A percentile compares a stretch with the other conserved stretches of the same genome.
These are phyloP conservation scores for Aphelenchoides fujianensis DNA, from an alignment of 1,140 invertebrate genomes.

Conservation along the genomic window DNA sequence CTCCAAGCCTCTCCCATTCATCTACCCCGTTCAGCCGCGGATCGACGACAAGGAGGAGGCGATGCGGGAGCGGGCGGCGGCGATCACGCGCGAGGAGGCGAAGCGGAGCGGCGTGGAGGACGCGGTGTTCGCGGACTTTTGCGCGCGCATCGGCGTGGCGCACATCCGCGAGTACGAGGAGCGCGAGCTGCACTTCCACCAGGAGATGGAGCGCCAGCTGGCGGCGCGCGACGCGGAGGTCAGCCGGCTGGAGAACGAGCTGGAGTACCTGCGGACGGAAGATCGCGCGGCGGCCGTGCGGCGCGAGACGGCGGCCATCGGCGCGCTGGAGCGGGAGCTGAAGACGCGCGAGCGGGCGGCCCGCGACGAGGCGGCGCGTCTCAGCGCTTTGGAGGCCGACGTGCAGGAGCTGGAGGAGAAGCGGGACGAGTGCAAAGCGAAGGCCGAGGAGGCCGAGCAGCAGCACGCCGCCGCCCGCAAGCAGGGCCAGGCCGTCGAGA, in stretches of 20 bases:
- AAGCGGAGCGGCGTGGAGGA: constrained; percentile 96
- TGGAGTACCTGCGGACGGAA: constrained; percentile 32
- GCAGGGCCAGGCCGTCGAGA: constrained; percentile 79
- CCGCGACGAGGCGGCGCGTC: background rate
- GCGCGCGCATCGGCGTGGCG: constrained; percentile 83
- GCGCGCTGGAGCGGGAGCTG: background rate
- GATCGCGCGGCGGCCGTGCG: constrained; percentile 62
- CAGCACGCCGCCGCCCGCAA: constrained; percentile 72
- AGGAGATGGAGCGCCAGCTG: constrained; percentile 87
- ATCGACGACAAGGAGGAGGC: constrained; percentile 73
- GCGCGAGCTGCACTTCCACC: constrained; percentile 85
- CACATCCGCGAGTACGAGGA: constrained; percentile 99
- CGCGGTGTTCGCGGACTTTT: constrained; percentile 90
- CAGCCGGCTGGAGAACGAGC: constrained; percentile 65
- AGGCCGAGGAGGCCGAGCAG: constrained; percentile 67
- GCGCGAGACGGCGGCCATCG: constrained; percentile 27
- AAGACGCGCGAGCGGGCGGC: constrained; percentile 17
- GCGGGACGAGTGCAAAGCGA: background rate
- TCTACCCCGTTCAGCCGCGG: constrained; percentile 66
- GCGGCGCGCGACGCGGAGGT: constrained; percentile 96
- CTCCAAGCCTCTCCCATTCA: background rate
- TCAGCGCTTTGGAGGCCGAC: constrained; percentile 4
- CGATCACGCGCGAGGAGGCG: constrained; percentile 87
- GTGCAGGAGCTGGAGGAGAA: constrained; percentile 8
- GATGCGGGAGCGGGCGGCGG: constrained; percentile 78